A percentile compares a stretch with the other conserved stretches of the same genome.
Conservation (phyloP, 2,113 vertebrate species). For the Cygnus atratus region DNA sequence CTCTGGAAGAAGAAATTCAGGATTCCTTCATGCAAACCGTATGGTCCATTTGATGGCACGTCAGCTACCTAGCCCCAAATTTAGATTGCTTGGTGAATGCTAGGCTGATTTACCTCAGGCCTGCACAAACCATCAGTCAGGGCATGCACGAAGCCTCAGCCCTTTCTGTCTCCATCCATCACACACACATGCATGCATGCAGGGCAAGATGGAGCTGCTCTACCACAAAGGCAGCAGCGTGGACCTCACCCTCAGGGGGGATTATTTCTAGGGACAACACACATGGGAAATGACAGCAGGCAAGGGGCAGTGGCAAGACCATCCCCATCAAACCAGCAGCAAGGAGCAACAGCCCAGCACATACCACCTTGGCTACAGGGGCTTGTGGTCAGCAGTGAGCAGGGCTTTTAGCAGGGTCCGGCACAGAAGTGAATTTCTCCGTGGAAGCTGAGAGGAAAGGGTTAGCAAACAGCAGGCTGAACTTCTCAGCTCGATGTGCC, state of each 20-base stretch:
- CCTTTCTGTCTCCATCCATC: background rate
- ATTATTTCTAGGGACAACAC: background rate
- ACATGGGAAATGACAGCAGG: background rate
- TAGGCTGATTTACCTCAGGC: background rate
- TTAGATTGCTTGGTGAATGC: background rate
- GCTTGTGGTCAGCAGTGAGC: background rate
- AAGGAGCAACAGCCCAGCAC: background rate
- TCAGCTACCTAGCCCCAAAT: background rate
- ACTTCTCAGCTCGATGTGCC: background rate
- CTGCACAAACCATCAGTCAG: background rate
- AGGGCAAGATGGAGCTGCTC: background rate
- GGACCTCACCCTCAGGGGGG: background rate
- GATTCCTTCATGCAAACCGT: background rate
- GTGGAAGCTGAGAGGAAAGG: background rate
- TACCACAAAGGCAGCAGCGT: background rate
- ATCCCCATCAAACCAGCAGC: background rate
- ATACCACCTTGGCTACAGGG: rapidly evolving
- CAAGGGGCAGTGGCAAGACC: background rate
- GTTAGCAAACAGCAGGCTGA: background rate
- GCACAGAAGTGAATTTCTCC: background rate
- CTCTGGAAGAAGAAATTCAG: background rate
- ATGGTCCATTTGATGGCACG: background rate
- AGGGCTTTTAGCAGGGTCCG: background rate
- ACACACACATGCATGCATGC: background rate
- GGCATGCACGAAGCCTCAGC: background rate